These are phyloP conservation scores for Atlantisia rogersi DNA, from an alignment of 2,113 vertebrate species.

Conservation along the genomic window DNA sequence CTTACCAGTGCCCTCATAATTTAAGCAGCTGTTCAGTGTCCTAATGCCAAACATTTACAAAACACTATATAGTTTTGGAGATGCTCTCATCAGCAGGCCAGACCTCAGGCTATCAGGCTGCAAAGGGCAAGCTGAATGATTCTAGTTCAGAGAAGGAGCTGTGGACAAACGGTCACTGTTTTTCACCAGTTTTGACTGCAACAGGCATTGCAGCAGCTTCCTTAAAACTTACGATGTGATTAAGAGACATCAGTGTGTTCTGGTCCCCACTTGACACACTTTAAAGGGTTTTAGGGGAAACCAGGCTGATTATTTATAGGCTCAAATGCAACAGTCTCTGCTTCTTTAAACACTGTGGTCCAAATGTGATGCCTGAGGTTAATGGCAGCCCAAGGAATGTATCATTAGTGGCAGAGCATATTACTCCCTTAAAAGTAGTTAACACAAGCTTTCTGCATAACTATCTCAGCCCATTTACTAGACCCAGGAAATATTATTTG, in stretches of 20 bases:
- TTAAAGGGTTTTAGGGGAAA: background rate
- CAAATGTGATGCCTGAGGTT: background rate
- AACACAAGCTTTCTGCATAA: background rate
- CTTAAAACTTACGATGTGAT: background rate
- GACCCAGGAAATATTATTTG: background rate
- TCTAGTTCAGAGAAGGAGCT: background rate
- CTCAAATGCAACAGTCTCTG: background rate
- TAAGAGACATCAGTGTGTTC: background rate
- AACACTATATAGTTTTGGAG: background rate
- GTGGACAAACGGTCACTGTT: background rate
- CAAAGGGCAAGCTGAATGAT: background rate
- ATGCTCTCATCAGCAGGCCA: background rate
- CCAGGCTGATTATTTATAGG: background rate
- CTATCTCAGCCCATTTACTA: background rate
- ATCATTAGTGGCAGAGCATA: background rate
- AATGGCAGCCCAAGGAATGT: background rate
- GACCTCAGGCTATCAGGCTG: background rate
- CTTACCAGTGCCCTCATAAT: slow-evolving; percentile 1
- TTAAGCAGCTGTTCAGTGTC: slow-evolving; percentile 3
- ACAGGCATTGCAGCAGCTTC: background rate
- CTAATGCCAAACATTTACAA: background rate
- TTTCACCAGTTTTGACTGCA: background rate
- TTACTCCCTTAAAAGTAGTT: background rate
- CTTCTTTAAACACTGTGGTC: background rate
- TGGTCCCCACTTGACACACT: background rate